phyloP scores from a whole-genome alignment of 2,113 vertebrate genomes.

The Cephalophus harveyi region DNA sequence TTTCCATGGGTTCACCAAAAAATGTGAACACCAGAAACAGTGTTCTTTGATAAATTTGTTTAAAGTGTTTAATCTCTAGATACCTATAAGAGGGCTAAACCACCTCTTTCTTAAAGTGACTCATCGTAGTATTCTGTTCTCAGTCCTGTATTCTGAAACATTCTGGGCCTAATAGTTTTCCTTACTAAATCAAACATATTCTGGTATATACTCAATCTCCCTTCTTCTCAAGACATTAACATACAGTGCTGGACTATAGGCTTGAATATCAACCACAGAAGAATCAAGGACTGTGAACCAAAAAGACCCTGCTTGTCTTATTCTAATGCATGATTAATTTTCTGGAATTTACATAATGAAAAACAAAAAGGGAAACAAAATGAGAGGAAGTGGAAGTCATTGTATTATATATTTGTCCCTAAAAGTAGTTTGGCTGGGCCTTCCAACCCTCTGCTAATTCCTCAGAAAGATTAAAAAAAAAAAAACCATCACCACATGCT shows the following conservation, averaged over 20 bases:
- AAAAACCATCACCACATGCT: neutral
- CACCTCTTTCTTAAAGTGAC: neutral
- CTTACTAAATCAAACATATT: conserved; percentile 28
- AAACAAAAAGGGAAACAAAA: conserved; percentile 76
- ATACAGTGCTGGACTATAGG: neutral
- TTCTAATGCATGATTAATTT: conserved; percentile 78
- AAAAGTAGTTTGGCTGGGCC: neutral
- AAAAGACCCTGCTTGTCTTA: conserved; percentile 66
- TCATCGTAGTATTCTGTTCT: neutral
- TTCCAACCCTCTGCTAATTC: neutral
- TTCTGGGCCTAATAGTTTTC: neutral
- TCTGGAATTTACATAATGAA: conserved; percentile 73
- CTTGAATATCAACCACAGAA: neutral
- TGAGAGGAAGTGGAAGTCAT: conserved; percentile 69
- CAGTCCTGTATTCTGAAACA: neutral
- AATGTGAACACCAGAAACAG: neutral
- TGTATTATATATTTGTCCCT: conserved; percentile 1
- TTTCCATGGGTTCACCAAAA: neutral
- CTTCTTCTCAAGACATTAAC: neutral
- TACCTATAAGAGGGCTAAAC: neutral
- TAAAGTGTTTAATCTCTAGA: neutral
- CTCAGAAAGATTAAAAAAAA: neutral
- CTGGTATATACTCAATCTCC: neutral
- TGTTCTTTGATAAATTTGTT: neutral
- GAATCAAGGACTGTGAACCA: conserved; percentile 14